These are phyloP conservation scores for Paedocypris micromegethes DNA, from an alignment of 2,797 vertebrate genomes.

Conservation along the genomic window DNA sequence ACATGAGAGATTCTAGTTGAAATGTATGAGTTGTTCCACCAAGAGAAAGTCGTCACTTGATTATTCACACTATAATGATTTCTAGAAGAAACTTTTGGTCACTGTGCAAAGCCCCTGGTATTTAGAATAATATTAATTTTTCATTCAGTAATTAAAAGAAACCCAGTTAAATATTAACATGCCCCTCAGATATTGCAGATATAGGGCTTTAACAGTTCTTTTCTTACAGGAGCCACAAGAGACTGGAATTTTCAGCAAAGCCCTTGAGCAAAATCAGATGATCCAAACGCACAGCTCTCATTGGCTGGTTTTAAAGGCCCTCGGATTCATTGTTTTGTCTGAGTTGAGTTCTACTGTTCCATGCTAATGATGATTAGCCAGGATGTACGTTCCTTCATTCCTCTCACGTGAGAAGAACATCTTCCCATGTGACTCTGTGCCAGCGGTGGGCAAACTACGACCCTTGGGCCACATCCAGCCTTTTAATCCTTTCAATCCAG, in stretches of 20 bases:
- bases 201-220: conserved; percentile 40
- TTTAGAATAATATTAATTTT: conserved; percentile 47
- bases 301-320: neutral
- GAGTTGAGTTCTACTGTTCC: too few species aligned
- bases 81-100: neutral
- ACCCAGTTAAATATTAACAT: conserved; percentile 53
- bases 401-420: too few species aligned
- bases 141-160: conserved; percentile 48
- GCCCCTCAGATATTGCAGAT: conserved; percentile 46
- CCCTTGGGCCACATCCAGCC: too few species aligned
- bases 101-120: conserved; percentile 7
- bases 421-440: too few species aligned
- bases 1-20: too few species aligned
- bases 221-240: conserved; percentile 37
- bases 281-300: conserved; percentile 3
- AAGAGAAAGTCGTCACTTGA: too few species aligned
- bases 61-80: too few species aligned
- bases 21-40: too few species aligned
- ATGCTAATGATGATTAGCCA: too few species aligned
- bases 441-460: too few species aligned
- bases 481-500: too few species aligned
- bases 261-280: conserved; percentile 23
- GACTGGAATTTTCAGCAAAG: conserved; percentile 29
- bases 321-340: neutral
- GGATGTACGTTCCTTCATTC: too few species aligned